Evolutionary conservation across 2,888 invertebrate species (phyloP).

Genomic region (Girardia tigrina): DNA sequence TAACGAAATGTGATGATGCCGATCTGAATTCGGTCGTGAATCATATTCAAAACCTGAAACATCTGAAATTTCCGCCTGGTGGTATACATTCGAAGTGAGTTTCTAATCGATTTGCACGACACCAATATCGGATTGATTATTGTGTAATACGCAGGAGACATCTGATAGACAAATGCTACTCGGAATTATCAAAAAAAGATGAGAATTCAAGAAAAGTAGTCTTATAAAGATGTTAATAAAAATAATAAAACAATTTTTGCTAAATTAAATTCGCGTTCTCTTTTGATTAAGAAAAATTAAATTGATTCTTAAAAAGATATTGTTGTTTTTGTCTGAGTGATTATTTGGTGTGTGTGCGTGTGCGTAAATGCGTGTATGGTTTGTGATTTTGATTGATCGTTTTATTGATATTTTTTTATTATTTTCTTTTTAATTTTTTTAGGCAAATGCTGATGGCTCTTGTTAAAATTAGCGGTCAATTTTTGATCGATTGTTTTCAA

Average conservation of each 20-base stretch:
- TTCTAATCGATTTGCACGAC: too few species aligned
- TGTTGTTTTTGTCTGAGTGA: too few species aligned
- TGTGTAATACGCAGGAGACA: not conserved
- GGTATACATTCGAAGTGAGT: constrained; percentile 11
- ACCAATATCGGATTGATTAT: too few species aligned
- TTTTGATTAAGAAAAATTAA: too few species aligned
- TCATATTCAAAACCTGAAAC: not conserved
- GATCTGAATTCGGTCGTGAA: not conserved
- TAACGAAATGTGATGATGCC: not conserved
- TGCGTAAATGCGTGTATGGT: too few species aligned
- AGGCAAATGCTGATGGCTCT: not conserved
- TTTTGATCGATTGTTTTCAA: too few species aligned
- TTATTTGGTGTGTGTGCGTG: too few species aligned
- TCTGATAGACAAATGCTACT: not conserved
- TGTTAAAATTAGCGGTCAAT: too few species aligned
- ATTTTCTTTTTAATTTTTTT: constrained; percentile 9
- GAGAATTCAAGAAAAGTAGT: constrained; percentile 14
- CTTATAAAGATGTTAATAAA: not conserved
- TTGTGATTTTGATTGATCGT: too few species aligned
- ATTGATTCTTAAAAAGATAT: too few species aligned
- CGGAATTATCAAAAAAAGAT: not conserved
- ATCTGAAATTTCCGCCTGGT: not conserved
- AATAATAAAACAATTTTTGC: constrained; percentile 2
- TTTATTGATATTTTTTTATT: too few species aligned
- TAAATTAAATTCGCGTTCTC: not conserved